Evolutionary conservation across 2,888 invertebrate species (phyloP).

Genomic region (Trachelus tabidus): DNA sequence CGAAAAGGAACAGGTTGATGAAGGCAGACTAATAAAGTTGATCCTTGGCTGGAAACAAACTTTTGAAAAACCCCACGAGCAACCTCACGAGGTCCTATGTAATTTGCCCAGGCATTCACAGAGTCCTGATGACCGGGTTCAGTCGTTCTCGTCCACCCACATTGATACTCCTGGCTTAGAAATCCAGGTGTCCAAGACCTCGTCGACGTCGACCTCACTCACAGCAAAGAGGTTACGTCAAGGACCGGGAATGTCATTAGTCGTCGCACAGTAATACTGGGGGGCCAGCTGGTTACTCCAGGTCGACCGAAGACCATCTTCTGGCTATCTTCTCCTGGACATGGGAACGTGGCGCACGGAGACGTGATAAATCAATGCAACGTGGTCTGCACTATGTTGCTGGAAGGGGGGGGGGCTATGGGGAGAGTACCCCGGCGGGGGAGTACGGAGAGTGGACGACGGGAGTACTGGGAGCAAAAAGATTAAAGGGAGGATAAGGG

Average conservation of each 20-base stretch:
- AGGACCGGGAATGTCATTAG: background rate
- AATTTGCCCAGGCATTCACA: background rate
- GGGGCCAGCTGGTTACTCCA: background rate
- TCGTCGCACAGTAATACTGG: background rate
- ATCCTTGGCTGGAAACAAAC: background rate
- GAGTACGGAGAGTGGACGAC: background rate
- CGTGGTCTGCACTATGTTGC: background rate
- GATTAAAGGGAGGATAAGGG: background rate
- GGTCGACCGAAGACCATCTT: background rate
- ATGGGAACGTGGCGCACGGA: background rate
- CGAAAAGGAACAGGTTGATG: background rate
- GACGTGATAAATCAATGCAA: conserved; percentile 6
- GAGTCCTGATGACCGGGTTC: background rate
- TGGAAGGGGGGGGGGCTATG: background rate
- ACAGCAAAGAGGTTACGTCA: background rate
- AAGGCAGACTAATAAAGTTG: background rate
- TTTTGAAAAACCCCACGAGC: background rate
- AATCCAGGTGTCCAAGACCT: background rate
- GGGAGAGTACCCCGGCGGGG: background rate
- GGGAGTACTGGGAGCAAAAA: background rate
- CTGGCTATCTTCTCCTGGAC: background rate
- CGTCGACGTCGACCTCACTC: background rate
- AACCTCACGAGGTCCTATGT: background rate
- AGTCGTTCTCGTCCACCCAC: background rate
- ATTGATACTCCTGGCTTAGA: background rate